Evolutionary conservation across 2,797 vertebrate species (phyloP), one percentile per base, ranked within the genome.

Genomic region (Leptoclinus maculatus): DNA sequence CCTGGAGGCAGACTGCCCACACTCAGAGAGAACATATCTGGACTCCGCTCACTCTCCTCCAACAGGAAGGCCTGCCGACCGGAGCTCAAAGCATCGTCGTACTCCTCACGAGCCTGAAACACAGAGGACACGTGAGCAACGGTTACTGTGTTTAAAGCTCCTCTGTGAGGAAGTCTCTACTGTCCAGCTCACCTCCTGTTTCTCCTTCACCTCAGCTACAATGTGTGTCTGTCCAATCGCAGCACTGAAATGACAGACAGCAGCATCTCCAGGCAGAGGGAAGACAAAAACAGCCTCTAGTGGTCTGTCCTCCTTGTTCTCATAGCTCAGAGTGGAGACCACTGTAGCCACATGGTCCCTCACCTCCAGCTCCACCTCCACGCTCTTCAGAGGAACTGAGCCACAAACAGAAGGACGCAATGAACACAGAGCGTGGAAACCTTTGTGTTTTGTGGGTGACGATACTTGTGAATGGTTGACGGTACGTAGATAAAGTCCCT

Each of bases 241-340:
- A 32, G 96, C 96, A 47, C 96, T 95, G 69, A 97, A 97, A 80
- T 95, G 95, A 83, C 95, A 96, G 59, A 97, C 92, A 8, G 96
- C 95, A 57, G 96, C 95, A 27, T 96, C 95, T 69, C 92, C 94
- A 53, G 96, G 95, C 92, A 96, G 83, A 70, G 96, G 96, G 78
- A 97, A 97, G 36, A 97, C 91, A 68, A 97, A 97, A 51, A 95
- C 64, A 0, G 93, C 93, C 90, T 97, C 96, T 41, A 97, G 19
- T 0, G 95, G 89, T 57, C 86, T 81, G 36, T 92, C 83, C 82
- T 96, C 95, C 68, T 93, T 87, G 72, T 97, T 97, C 80, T 96
- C 83, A 27, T 97, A 97, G 79, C 85, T 91, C 69, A 97, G 94
- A 23, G 93, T 95, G 54, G 95, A 96, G 67, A 89, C 90, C 68